Percentiles rank a stretch among this genome's conserved stretches.
Evolutionary conservation across 2,888 invertebrate genomes (phyloP).

Genomic region (Perdita meconis): DNA sequence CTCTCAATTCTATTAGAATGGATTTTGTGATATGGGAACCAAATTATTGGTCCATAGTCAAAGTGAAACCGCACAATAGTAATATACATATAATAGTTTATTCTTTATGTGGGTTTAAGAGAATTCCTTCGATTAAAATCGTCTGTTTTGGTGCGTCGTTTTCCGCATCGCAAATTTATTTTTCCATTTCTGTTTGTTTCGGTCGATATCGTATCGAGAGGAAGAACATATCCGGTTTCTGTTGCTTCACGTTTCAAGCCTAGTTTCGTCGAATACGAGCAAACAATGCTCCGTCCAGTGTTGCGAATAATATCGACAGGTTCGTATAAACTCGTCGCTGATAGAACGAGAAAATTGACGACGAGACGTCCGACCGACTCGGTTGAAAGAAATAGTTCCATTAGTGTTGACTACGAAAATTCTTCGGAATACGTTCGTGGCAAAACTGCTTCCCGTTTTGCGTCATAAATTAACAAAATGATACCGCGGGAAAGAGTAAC

Average conservation of each 20-base stretch:
- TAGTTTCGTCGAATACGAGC: constrained; percentile 62
- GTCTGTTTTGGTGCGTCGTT: not conserved
- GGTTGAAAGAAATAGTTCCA: not conserved
- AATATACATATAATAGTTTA: no score
- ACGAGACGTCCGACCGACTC: no score
- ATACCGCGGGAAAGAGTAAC: not conserved
- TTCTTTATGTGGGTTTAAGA: no score
- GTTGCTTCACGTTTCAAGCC: constrained; percentile 65
- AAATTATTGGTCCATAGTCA: no score
- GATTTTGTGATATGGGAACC: no score
- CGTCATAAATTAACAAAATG: not conserved
- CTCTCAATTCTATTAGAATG: no score
- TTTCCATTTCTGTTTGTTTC: constrained; percentile 48
- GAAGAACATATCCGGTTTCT: constrained; percentile 58
- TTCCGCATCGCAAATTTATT: constrained; percentile 63
- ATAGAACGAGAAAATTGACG: constrained; percentile 45
- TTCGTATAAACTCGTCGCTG: constrained; percentile 59
- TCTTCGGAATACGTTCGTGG: no score
- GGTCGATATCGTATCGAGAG: constrained; percentile 31
- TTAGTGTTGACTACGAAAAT: not conserved
- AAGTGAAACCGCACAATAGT: no score
- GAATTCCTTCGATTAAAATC: no score
- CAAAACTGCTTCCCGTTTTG: no score
- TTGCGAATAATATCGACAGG: constrained; percentile 71
- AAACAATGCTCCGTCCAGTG: constrained; percentile 63